Evolutionary conservation across 2,888 invertebrate species (phyloP).

Genomic region (Perizoma affinitatum): DNA sequence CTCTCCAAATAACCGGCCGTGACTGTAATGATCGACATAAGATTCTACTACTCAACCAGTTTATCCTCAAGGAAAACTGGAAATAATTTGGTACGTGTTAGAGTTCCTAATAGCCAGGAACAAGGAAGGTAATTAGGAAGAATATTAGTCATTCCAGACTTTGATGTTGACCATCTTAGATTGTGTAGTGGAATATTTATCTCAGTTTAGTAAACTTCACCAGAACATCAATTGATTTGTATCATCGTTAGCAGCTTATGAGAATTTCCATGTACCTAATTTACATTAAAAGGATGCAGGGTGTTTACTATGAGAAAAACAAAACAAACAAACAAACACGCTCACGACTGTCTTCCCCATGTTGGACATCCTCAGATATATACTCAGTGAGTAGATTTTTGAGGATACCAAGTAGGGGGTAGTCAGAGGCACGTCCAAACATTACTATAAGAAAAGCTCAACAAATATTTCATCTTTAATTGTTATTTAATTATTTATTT

Average conservation of each 20-base stretch:
- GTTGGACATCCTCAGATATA: too few relatives aligned
- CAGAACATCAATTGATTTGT: background rate
- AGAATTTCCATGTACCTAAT: background rate
- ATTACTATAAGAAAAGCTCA: too few relatives aligned
- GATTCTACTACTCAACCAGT: background rate
- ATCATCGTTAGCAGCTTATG: background rate
- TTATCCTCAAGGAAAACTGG: conserved; percentile 33
- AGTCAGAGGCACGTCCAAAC: too few relatives aligned
- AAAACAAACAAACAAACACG: too few relatives aligned
- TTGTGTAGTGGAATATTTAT: too few relatives aligned
- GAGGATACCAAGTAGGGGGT: too few relatives aligned
- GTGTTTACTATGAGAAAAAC: too few relatives aligned
- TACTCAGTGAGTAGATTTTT: too few relatives aligned
- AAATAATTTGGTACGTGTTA: conserved; percentile 19
- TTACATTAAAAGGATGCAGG: too few relatives aligned
- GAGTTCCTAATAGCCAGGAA: conserved; percentile 23
- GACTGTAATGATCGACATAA: conserved; percentile 9
- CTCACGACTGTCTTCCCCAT: too few relatives aligned
- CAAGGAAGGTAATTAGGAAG: conserved; percentile 19
- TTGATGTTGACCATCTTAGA: background rate
- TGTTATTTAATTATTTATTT: too few relatives aligned
- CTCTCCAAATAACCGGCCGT: conserved; percentile 10
- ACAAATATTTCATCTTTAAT: too few relatives aligned
- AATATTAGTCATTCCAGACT: conserved; percentile 14
- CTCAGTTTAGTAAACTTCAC: background rate